Evolutionary conservation across 2,888 invertebrate genomes (phyloP).

Genomic region (Leistus spinibarbis): DNA sequence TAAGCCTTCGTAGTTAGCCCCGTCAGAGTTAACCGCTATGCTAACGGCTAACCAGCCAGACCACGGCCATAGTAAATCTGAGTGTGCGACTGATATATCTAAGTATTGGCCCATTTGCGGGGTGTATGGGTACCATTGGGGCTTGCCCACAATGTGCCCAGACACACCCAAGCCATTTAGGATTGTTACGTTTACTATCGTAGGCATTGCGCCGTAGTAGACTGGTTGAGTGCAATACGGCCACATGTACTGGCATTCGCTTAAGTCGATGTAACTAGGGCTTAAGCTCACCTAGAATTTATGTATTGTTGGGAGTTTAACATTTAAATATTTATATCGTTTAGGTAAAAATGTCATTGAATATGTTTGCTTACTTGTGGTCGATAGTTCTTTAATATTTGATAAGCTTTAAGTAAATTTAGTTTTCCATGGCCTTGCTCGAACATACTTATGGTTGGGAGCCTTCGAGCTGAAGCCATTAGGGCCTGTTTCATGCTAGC

Average conservation of each 20-base stretch:
- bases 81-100: constrained; percentile 78
- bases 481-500: constrained; percentile 95
- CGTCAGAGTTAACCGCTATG: constrained; percentile 70
- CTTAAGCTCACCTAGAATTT: constrained; percentile 64
- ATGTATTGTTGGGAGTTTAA: not conserved
- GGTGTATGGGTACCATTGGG: constrained; percentile 87
- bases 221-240: constrained; percentile 96
- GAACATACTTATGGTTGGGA: constrained; percentile 91
- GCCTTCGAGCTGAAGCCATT: constrained; percentile 85
- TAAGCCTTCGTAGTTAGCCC: constrained; percentile 74
- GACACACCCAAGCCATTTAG: constrained; percentile 92
- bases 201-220: constrained; percentile 85
- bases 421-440: constrained; percentile 97
- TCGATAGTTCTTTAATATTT: constrained; percentile 68
- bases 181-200: constrained; percentile 92
- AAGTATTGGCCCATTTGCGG: constrained; percentile 80
- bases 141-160: constrained; percentile 74
- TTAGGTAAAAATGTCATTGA: constrained; percentile 28
- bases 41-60: constrained; percentile 91
- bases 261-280: constrained; percentile 88
- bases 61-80: constrained; percentile 93
- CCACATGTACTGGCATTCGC: constrained; percentile 98
- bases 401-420: constrained; percentile 87
- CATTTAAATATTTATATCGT: not conserved
- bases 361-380: constrained; percentile 69